Base-by-base conservation (phyloP, 2,888 invertebrate species). In the Camptogramma bilineatum region DNA sequence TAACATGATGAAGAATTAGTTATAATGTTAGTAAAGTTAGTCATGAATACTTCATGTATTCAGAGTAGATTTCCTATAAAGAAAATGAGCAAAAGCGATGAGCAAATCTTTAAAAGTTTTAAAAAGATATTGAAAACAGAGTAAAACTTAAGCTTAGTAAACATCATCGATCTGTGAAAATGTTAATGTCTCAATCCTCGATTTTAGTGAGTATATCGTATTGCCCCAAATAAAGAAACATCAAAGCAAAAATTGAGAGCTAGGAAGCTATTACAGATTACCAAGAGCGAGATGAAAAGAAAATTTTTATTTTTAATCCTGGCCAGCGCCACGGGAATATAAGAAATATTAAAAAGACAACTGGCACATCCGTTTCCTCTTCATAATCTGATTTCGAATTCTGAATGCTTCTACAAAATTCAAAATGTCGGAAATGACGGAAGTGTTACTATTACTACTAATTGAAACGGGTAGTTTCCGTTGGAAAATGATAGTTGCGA, bases 361-460 rank as follows among this genome's bases (percentile, higher is more conserved):
- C 75, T 85, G 84, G 79, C 83, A 84, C 89, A 87, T 91, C 91
- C 91, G 91, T 77, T 91, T 91, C 90, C 90, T 88, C 81, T 85
- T 83, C 75, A 76, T 73, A 78, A 75, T 84, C 84, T 81, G 34
- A 39, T 13, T 85, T 82, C 73, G 76, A 74, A 77, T 74, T 84
- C 83, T 81, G 80, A 75, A 76, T 78, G 74, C 74, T 81, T 81
- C 34, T 79, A 75, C 77, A 75, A 76, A 79, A 84, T 79, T 76
- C 78, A 76, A 82, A 58, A 80, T 79, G 81, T 76, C 82, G 74
- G 76, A 47, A 65, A 72, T 74, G 74, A 70, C 78, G 83, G 82
- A 84, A 85, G 78, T 66, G 77, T 76, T 80, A 76, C 77, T 80
- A 34, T 7, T 9, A 24, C 24, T 82, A 83, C 78, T 73, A 73